Evolutionary conservation across 2,113 vertebrate genomes (phyloP), one percentile per base, ranked within the genome.

Genomic region (Hemibagrus wyckioides): DNA sequence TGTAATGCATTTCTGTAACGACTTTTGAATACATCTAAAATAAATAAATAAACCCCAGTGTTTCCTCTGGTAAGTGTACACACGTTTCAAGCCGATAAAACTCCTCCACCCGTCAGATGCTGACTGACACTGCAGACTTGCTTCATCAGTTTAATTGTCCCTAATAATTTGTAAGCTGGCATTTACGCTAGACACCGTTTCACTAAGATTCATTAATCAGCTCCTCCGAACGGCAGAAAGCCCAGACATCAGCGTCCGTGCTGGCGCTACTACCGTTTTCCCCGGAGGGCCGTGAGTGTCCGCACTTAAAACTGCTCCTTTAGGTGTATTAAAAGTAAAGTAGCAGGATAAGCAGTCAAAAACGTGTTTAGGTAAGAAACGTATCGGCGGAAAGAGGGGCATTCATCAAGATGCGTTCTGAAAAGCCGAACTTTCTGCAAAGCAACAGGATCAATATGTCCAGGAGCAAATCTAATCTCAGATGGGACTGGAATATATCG

Each of bases 71-170:
- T 19, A 52, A 79, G n/a, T 52, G 48, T 10, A 30, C 21, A 56
- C n/a, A 7, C 30, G 77, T 23, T 36, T 36, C 77, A 36, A 54
- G 0, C 9, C 69, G 15, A 28, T 28, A 84, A 80, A 63, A 39
- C n/a, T 52, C 41, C 48, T 23, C 23, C 57, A 39, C 52, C 50
- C 36, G 1, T 36, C 50, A 61, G 41, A 76, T 15, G 6, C 44
- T 36, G 67, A 81, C 56, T 61, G 83, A 57, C 84, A 39, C 59
- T 54, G 44, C 65, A 30, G 79, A 54, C 84, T 82, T 85, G 54
- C 84, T 85, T 81, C 77, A 85, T 65, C 87, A 82, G 69, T 76
- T 82, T 82, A 88, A 88, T 81, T 88, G 87, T 88, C 84, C 61
- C 36, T 59, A 65, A 82, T 75, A 41, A 79, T 89, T 85, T 48